These are phyloP conservation scores for Zalophus californianus DNA, from an alignment of 2,797 vertebrate genomes.

Conservation along the genomic window DNA sequence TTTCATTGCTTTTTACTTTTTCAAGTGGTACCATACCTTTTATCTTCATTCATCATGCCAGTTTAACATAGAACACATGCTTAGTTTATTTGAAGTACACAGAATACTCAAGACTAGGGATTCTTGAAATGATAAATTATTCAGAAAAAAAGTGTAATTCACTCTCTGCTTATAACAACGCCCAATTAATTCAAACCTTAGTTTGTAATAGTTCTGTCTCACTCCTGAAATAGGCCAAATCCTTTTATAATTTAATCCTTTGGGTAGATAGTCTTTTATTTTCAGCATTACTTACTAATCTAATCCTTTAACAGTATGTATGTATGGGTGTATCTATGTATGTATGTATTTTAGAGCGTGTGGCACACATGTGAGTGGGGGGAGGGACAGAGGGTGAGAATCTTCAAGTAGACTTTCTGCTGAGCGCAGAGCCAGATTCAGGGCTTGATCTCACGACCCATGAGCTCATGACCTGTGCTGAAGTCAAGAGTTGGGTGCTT, in stretches of 20 bases:
- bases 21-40: background rate
- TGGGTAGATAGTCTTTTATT: background rate
- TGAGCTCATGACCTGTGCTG: background rate
- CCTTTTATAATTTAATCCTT: background rate
- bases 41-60: background rate
- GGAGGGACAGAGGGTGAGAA: background rate
- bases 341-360: background rate
- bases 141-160: background rate
- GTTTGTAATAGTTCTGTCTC: background rate
- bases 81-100: background rate
- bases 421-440: background rate
- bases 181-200: background rate
- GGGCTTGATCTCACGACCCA: background rate
- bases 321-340: background rate
- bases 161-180: background rate
- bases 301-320: background rate
- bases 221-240: background rate
- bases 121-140: conserved; percentile 7
- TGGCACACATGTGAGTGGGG: background rate
- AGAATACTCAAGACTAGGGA: background rate
- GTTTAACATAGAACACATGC: background rate
- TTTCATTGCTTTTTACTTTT: background rate
- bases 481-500: background rate
- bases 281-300: background rate
- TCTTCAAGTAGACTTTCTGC: background rate